Evolutionary conservation across 2,888 invertebrate species (phyloP), one percentile per base, ranked within the genome.

Genomic region (Gibbula magus): DNA sequence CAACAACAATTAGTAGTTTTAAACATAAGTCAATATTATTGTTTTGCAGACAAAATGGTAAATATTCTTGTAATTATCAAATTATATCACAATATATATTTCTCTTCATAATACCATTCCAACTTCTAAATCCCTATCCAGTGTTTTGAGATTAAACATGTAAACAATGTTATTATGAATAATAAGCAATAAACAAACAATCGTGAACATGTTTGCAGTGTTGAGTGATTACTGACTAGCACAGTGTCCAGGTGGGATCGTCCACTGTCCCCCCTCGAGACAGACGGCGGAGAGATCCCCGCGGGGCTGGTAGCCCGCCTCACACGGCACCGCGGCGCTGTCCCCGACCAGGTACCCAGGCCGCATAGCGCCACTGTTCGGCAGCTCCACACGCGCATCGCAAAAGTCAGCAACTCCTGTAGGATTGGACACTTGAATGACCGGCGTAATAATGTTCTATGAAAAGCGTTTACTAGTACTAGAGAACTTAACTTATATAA

Each of bases 181-280:
- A 52, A 13, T 52, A 52, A 52, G 10, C 18, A 13, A 52, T 13
- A 52, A 52, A 13, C 13, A 10, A 10, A 52, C 18, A 18, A 52
- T 13, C 52, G 16, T 18, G 13, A n/a, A 56, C 3, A 7, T n/a
- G 56, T 56, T 1, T 56, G 25, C n/a, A 56, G 25, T 13, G 10
- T 45, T 45, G 4, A 13, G 45, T 45, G 45, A 45, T 13, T 54
- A 82, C 87, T 86, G 86, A 93, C 93, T 86, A 82, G 87, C 84
- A 84, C 93, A 93, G 2, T 56, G 45, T 66, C 90, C 91, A 7
- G 67, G 54, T 3, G 89, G 88, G 4, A 61, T 29, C 8, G 88
- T 87, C 93, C 93, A 93, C 0, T 85, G 86, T 4, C 86, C 86
- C 75, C 91, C 88, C 0, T 84, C 82, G 20, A 86, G 85, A 82